phyloP scores from a whole-genome alignment of 2,888 invertebrate species.

The Timema podura region DNA sequence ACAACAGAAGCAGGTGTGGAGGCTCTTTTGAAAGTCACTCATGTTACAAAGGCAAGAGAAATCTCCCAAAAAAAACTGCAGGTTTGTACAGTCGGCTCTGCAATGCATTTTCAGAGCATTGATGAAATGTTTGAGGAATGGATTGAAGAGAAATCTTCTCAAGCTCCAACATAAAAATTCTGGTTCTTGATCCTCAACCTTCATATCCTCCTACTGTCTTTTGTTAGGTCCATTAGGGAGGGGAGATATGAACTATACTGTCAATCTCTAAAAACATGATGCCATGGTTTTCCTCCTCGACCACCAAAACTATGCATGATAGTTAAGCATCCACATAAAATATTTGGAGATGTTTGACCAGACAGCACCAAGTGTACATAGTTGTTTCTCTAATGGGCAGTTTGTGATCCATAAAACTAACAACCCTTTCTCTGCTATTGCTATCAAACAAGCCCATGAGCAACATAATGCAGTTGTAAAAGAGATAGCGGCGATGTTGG shows the following conservation, averaged over 20 bases:
- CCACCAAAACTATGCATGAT: constrained; percentile 22
- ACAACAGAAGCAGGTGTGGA: constrained; percentile 33
- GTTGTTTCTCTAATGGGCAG: constrained; percentile 16
- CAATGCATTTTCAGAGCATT: background rate
- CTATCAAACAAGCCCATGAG: constrained; percentile 32
- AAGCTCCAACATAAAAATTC: background rate
- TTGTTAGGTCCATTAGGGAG: background rate
- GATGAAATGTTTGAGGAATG: background rate
- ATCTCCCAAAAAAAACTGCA: constrained; percentile 31
- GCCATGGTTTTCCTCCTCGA: background rate
- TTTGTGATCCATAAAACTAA: constrained; percentile 33
- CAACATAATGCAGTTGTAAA: background rate
- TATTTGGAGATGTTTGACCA: constrained; percentile 19
- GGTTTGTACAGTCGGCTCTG: background rate
- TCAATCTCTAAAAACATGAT: background rate
- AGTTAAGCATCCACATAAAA: constrained; percentile 23
- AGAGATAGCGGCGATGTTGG: background rate
- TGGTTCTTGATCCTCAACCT: background rate
- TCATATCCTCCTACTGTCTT: background rate
- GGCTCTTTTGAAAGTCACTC: constrained; percentile 24
- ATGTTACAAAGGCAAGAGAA: constrained; percentile 20
- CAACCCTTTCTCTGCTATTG: constrained; percentile 35
- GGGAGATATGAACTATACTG: background rate
- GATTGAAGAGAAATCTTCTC: background rate
- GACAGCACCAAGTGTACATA: constrained; percentile 11